Evolutionary conservation across 2,113 vertebrate genomes (phyloP).

Genomic region (Ceyx melanurus): DNA sequence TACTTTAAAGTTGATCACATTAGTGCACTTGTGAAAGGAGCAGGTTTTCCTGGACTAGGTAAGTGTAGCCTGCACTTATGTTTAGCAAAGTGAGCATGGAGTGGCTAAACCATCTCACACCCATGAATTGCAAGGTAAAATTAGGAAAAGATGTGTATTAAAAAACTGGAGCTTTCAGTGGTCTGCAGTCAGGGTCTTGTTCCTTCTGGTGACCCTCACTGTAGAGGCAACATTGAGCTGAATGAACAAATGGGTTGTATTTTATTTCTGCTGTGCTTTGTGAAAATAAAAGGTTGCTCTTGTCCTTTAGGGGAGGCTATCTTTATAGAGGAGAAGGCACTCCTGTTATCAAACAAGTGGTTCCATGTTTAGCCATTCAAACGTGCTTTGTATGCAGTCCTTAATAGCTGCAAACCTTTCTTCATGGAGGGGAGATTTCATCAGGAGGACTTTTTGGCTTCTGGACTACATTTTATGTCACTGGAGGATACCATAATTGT

Average conservation of each 20-base stretch:
- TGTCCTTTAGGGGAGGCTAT: neutral
- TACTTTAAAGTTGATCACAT: neutral
- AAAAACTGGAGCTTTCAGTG: neutral
- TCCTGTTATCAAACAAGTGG: neutral
- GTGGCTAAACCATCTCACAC: neutral
- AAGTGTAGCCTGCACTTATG: neutral
- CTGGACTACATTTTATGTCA: neutral
- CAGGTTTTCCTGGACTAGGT: neutral
- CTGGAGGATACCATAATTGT: neutral
- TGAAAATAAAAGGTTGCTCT: neutral
- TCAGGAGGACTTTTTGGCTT: neutral
- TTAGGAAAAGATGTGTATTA: neutral
- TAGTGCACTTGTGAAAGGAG: neutral
- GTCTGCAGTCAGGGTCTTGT: neutral
- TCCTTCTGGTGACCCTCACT: neutral
- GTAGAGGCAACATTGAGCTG: neutral
- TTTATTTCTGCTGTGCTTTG: neutral
- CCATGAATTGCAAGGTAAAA: neutral
- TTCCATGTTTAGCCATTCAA: neutral
- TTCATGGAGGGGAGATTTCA: neutral
- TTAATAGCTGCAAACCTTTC: neutral
- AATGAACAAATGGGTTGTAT: neutral
- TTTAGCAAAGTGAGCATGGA: neutral
- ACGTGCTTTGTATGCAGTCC: accelerated
- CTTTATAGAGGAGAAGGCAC: accelerated